A percentile compares a stretch with the other conserved stretches of the same genome.
phyloP scores from a whole-genome alignment of 1,140 invertebrate genomes.

The Temnothorax longispinosus region DNA sequence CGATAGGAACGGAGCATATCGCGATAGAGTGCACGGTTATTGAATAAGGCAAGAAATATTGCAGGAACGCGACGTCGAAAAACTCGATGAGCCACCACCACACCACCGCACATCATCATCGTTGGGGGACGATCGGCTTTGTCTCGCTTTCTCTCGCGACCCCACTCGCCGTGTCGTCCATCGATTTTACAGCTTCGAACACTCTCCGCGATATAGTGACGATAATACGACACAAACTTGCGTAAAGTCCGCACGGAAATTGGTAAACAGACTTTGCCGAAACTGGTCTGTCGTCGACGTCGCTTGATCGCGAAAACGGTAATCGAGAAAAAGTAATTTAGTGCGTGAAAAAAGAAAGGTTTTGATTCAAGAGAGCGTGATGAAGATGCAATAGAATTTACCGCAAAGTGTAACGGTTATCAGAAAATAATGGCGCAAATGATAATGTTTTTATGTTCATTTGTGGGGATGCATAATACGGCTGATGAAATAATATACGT shows the following conservation, averaged over 20 bases:
- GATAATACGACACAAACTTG: conserved; percentile 41
- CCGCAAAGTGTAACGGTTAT: background rate
- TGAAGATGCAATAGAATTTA: background rate
- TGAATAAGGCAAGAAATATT: conserved; percentile 34
- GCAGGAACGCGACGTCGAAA: conserved; percentile 45
- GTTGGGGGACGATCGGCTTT: conserved; percentile 33
- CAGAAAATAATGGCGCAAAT: background rate
- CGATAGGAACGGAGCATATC: conserved; percentile 11
- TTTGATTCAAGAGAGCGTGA: background rate
- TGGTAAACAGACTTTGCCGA: conserved; percentile 42
- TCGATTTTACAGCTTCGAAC: conserved; percentile 39
- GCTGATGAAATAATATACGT: background rate
- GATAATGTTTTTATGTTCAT: background rate
- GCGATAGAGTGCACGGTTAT: conserved; percentile 30
- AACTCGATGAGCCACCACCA: conserved; percentile 43
- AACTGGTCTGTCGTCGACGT: background rate
- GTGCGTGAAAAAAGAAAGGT: background rate
- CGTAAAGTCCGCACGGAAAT: conserved; percentile 25
- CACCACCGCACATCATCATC: background rate
- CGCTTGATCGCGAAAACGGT: background rate
- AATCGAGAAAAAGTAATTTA: conserved; percentile 29
- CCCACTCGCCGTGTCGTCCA: background rate
- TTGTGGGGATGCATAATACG: background rate
- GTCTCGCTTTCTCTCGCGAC: conserved; percentile 1
- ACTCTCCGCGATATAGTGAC: conserved; percentile 3